Evolutionary conservation across 1,140 invertebrate genomes (phyloP), one percentile per base, ranked within the genome.

Genomic region (Liolophura sinensis): DNA sequence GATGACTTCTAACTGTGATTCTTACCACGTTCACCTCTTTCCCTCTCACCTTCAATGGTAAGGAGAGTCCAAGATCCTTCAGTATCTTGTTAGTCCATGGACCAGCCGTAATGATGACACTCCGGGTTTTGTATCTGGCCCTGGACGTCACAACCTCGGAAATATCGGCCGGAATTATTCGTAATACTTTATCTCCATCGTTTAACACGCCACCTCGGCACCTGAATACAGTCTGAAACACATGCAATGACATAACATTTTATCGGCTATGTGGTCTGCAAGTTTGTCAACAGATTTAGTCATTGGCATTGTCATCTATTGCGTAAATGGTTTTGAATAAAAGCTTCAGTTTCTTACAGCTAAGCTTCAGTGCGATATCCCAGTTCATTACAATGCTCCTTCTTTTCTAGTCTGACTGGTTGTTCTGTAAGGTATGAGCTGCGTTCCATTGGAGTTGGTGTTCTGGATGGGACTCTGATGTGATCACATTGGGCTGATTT

Each of bases 71-170:
- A 12, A 82, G 67, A 11, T 68, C 55, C 20, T 70, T 58, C 11
- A 80, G 40, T 1, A 84, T 56, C 31, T 74, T 76, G 0, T 55
- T 58, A 7, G 82, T 72, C 80, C 80, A 84, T 0, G 82, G 68
- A n/a, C 82, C 82, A 3, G 74, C 65, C 1, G 76, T 65, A 7
- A 84, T 48, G 20, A 83, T 75, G 7, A 83, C 54, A 55, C 62
- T 76, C 27, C 62, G 65, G 15, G 71, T 67, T 50, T 46, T 63
- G 68, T 80, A 81, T 5, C 46, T 25, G 1, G 57, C 65, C 20
- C 75, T 74, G 3, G 67, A 66, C 0, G 81, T 84, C 25, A 49
- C 68, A 1, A 83, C 68, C 11, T 59, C 73, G 6, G 79, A 69
- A 14, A 68, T 55, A 0, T 67, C 54, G 9, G 80, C 81, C 4